Percentiles rank a stretch among this genome's conserved stretches.
phyloP scores from a whole-genome alignment of 2,888 invertebrate genomes.

The Stenodema calcarata region DNA sequence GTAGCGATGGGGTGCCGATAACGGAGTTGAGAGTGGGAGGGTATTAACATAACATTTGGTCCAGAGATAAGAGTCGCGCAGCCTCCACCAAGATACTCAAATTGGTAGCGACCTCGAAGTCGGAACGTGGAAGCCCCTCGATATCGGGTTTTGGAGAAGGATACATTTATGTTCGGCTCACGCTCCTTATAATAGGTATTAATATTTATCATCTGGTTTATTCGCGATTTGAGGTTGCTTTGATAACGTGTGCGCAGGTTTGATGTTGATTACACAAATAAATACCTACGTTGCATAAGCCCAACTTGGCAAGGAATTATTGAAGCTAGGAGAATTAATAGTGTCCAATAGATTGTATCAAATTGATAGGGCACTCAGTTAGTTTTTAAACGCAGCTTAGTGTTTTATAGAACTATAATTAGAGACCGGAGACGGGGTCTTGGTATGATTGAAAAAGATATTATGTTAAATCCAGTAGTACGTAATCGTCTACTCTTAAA shows the following conservation, averaged over 20 bases:
- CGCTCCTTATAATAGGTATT: background rate
- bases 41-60: constrained; percentile 31
- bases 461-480: too few species aligned
- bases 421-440: too few species aligned
- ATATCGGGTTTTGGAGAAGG: background rate
- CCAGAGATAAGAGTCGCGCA: constrained; percentile 4
- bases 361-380: too few species aligned
- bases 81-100: background rate
- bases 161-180: background rate
- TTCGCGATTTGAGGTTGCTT: background rate
- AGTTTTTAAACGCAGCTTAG: too few species aligned
- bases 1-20: constrained; percentile 13
- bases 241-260: background rate
- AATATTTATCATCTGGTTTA: background rate
- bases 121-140: background rate
- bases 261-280: too few species aligned
- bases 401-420: too few species aligned
- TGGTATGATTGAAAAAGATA: too few species aligned
- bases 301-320: too few species aligned
- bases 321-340: too few species aligned
- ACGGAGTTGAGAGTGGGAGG: background rate
- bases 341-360: too few species aligned
- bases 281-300: too few species aligned
- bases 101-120: background rate
- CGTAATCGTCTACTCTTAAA: too few species aligned